phyloP scores from a whole-genome alignment of 2,888 invertebrate genomes.

The Caenorhabditis imperialis region DNA sequence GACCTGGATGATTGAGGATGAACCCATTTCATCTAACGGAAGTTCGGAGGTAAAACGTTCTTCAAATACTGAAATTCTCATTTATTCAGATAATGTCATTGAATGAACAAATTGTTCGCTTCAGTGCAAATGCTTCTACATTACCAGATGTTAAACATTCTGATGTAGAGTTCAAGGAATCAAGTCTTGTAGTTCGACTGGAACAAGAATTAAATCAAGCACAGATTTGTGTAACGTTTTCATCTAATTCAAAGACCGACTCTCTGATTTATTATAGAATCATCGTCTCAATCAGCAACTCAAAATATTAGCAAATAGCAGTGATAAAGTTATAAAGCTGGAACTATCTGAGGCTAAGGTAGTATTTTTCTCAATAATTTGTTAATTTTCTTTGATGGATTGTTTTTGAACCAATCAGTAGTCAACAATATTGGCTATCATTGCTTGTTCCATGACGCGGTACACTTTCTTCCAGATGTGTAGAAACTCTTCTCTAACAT shows the following conservation, averaged over 20 bases:
- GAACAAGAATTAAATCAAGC: constrained; percentile 66
- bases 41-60: constrained; percentile 28
- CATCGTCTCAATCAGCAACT: constrained; percentile 67
- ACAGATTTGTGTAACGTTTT: constrained; percentile 64
- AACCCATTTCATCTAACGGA: constrained; percentile 26
- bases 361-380: constrained; percentile 2
- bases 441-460: constrained; percentile 73
- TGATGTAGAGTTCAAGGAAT: constrained; percentile 24
- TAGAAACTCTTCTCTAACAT: constrained; percentile 60
- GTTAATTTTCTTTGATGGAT: not conserved
- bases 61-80: not conserved
- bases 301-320: constrained; percentile 56
- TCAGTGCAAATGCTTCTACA: constrained; percentile 36
- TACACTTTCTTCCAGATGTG: constrained; percentile 76
- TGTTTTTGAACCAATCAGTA: constrained; percentile 35
- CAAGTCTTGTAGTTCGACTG: constrained; percentile 53
- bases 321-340: constrained; percentile 54
- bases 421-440: constrained; percentile 60
- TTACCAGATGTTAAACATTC: constrained; percentile 13
- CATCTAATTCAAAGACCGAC: not conserved
- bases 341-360: constrained; percentile 61
- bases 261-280: constrained; percentile 52
- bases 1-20: no score
- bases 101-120: constrained; percentile 59
- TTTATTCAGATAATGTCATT: constrained; percentile 60